Evolutionary conservation across 2,113 vertebrate genomes (phyloP), one percentile per base, ranked within the genome.

Genomic region (Oreochromis tanganicae): DNA sequence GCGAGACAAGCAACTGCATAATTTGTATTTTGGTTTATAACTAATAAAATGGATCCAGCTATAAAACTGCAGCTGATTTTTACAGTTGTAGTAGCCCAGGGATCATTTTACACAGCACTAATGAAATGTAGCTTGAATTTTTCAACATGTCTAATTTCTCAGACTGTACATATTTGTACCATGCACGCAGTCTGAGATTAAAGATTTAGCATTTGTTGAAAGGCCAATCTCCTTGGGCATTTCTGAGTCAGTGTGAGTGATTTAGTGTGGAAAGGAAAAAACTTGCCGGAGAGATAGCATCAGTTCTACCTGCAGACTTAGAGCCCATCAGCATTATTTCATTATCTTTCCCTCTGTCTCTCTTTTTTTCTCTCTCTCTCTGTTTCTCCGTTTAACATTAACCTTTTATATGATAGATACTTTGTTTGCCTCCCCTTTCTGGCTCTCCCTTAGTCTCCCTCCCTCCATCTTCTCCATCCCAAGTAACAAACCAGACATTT

Each of bases 281-380:
- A 46, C 78, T 87, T 92, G 80, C 3, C 34, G 24, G 84, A 50
- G 61, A 93, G 91, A 93, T 90, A 24, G 6, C 36, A 94, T 92
- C 91, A 87, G 85, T 52, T 43, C 57, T 89, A 90, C 85, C 87
- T 89, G 84, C 78, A 80, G 61, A 91, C 88, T 29, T 82, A 17
- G 34, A 54, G 86, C 85, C 83, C 71, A 80, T 91, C 87, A 82
- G 82, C 83, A 94, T 94, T 93, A 93, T 85, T 73, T 80, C 57
- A 84, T 81, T 52, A 90, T 87, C 85, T 87, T 24, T 55, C 79
- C 81, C 84, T 48, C 6, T 19, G 5, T 66, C 16, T 82, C 68
- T 61, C n/a, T 63, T 24, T 61, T 73, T 27, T 43, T 56, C 2
- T 11, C 10, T 83, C 34, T 41, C 71, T 83, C 84, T 32, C 7